phyloP scores from a whole-genome alignment of 2,113 vertebrate genomes.

The Engraulis encrasicolus region DNA sequence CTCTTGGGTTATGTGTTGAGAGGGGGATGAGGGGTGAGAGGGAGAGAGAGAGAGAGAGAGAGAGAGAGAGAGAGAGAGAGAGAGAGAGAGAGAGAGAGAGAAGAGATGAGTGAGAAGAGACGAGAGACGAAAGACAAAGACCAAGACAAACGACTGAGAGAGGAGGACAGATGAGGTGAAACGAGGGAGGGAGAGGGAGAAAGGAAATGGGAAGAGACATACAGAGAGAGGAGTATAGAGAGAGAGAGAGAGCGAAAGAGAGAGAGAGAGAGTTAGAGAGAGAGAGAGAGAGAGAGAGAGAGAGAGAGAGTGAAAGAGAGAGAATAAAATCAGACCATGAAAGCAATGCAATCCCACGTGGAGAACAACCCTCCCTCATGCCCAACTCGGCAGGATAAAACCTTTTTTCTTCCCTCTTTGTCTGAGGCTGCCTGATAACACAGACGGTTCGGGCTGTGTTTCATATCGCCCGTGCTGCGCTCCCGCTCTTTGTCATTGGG shows the following conservation, averaged over 20 bases:
- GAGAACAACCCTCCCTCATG: slow-evolving; percentile 6
- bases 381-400: not conserved
- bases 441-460: not conserved
- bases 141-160: not conserved
- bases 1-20: not conserved
- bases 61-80: not conserved
- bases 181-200: too few species aligned
- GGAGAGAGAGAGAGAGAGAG: not conserved
- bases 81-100: too few species aligned
- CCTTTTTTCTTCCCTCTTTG: slow-evolving; percentile 12
- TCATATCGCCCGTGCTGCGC: not conserved
- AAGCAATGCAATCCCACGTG: not conserved
- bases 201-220: too few species aligned
- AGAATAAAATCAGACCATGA: not conserved
- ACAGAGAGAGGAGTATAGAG: not conserved
- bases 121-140: not conserved
- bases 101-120: too few species aligned
- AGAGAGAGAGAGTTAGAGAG: not conserved
- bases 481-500: not conserved
- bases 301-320: not conserved
- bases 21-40: not conserved
- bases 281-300: not conserved
- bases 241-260: not conserved
- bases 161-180: not conserved
- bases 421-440: slow-evolving; percentile 9